Percentiles rank a stretch among this genome's conserved stretches.
Conservation (phyloP, 2,113 vertebrate species). For the Strigops habroptila region DNA sequence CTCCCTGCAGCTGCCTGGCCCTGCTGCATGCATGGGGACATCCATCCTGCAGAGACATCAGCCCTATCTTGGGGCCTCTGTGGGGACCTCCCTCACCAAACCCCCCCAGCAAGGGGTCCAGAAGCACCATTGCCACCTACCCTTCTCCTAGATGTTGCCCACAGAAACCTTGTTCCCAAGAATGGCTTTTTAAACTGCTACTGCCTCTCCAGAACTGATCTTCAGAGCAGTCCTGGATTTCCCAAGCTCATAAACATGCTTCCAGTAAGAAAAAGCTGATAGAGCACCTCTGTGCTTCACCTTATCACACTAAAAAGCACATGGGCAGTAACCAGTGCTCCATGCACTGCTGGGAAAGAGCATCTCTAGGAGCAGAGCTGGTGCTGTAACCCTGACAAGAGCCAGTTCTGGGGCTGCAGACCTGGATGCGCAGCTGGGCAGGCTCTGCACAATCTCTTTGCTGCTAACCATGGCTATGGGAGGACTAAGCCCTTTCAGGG, state of each 20-base stretch:
- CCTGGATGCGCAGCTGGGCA: not conserved
- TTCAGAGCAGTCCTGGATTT: not conserved
- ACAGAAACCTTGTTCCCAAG: not conserved
- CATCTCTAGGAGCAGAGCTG: not conserved
- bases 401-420: not conserved
- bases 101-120: not conserved
- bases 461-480: fast-evolving
- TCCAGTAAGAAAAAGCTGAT: not conserved
- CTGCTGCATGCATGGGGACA: not conserved
- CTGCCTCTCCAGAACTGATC: not conserved
- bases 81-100: fast-evolving
- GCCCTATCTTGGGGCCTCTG: fast-evolving
- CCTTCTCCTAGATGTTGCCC: not conserved
- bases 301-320: not conserved
- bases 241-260: not conserved
- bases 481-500: not conserved
- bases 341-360: not conserved
- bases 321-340: fast-evolving
- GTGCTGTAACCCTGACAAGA: not conserved
- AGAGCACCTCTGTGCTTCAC: not conserved
- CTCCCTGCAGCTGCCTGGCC: not conserved
- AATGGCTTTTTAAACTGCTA: not conserved
- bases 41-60: not conserved
- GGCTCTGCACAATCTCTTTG: not conserved
- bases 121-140: not conserved